Evolutionary conservation across 2,888 invertebrate genomes (phyloP).

Genomic region (Philhelius pedissequus): DNA sequence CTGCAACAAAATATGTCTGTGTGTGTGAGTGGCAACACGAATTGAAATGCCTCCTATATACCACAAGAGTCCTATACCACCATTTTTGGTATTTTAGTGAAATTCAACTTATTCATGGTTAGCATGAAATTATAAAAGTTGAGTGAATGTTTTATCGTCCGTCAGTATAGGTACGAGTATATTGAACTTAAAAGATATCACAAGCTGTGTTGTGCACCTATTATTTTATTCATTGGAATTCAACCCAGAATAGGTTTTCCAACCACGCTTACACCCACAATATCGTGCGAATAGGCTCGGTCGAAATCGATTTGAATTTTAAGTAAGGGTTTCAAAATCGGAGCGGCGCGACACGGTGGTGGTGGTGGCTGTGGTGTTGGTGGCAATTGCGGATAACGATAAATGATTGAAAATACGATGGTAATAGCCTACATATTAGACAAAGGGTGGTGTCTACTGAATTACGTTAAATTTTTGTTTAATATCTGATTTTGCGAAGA

Average conservation of each 20-base stretch:
- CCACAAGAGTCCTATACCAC: background rate
- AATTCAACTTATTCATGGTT: slow-evolving; percentile 30
- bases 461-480: background rate
- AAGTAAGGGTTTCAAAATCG: background rate
- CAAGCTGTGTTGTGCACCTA: background rate
- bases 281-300: slow-evolving; percentile 10
- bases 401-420: background rate
- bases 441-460: slow-evolving; percentile 22
- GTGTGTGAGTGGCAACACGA: background rate
- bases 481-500: background rate
- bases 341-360: background rate
- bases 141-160: background rate
- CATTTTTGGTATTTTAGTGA: slow-evolving; percentile 17
- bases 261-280: slow-evolving; percentile 18
- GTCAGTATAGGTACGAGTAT: too few relatives aligned
- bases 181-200: background rate
- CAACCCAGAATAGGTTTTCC: background rate
- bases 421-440: slow-evolving; percentile 17
- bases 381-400: too few relatives aligned
- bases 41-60: background rate
- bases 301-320: slow-evolving; percentile 45
- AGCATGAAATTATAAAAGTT: background rate
- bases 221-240: slow-evolving; percentile 12
- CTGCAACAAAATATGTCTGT: background rate
- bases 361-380: too few relatives aligned